A percentile compares a stretch with the other conserved stretches of the same genome.
Evolutionary conservation across 2,113 vertebrate species (phyloP).

Genomic region (Ciconia stormi): DNA sequence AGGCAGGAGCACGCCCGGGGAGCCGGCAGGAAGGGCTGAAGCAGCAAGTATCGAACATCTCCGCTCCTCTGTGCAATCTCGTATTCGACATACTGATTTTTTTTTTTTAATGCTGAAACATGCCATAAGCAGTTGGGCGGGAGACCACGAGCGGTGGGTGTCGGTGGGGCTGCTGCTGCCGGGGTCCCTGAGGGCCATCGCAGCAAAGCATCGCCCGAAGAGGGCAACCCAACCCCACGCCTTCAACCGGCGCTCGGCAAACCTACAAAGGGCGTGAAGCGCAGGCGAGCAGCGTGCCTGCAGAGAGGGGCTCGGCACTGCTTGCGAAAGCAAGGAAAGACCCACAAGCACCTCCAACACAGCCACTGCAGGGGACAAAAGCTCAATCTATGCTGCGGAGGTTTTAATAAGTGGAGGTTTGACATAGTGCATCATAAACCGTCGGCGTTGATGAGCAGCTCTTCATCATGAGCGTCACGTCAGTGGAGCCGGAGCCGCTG

Average conservation of each 20-base stretch:
- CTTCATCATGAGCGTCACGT: slow-evolving; percentile 41
- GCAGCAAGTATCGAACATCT: neutral
- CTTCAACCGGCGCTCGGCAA: neutral
- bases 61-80: neutral
- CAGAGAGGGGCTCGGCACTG: neutral
- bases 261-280: neutral
- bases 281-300: rapidly evolving
- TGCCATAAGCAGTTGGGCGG: neutral
- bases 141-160: neutral
- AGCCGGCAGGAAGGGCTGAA: neutral
- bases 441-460: slow-evolving; percentile 49
- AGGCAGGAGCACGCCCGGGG: neutral
- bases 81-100: neutral
- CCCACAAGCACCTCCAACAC: neutral
- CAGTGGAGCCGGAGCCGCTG: neutral
- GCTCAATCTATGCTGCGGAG: slow-evolving; percentile 24
- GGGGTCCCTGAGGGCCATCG: neutral
- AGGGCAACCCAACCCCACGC: neutral
- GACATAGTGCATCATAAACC: slow-evolving; percentile 50
- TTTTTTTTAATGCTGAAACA: neutral
- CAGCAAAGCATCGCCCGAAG: neutral
- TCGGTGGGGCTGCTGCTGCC: neutral
- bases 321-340: neutral
- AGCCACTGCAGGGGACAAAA: slow-evolving; percentile 16
- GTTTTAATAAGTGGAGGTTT: slow-evolving; percentile 66